Percentiles rank a stretch among this genome's conserved stretches.
Conservation (phyloP, 1,140 invertebrate species). For the Diachasma alloeum region DNA sequence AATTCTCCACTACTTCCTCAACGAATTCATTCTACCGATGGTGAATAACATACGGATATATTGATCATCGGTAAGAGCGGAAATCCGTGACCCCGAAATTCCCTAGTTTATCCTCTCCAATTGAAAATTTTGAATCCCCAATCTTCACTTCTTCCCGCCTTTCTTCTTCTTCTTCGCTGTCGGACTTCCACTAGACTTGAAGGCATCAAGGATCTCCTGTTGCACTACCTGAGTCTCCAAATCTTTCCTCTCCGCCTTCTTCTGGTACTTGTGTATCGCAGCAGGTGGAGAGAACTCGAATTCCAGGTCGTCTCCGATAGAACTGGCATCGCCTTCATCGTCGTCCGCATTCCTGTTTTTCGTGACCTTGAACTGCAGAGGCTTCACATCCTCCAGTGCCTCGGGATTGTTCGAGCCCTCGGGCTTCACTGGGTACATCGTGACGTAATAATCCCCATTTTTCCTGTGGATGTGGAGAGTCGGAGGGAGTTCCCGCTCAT, state of each 20-base stretch:
- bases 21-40: no score
- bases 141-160: not conserved
- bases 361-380: slow-evolving; percentile 57
- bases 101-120: no score
- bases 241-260: slow-evolving; percentile 54
- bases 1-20: no score
- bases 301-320: slow-evolving; percentile 59
- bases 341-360: slow-evolving; percentile 44
- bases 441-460: slow-evolving; percentile 58
- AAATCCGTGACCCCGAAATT: no score
- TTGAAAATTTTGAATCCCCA: not conserved
- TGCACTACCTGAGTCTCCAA: slow-evolving; percentile 56
- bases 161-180: slow-evolving; percentile 17
- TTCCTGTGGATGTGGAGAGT: slow-evolving; percentile 55
- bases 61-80: no score
- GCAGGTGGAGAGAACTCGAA: slow-evolving; percentile 61
- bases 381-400: slow-evolving; percentile 49
- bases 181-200: slow-evolving; percentile 29
- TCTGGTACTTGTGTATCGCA: slow-evolving; percentile 45
- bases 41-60: no score
- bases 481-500: slow-evolving; percentile 44
- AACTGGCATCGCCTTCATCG: slow-evolving; percentile 42
- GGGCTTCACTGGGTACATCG: slow-evolving; percentile 54
- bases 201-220: slow-evolving; percentile 53
- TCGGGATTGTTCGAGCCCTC: slow-evolving; percentile 30